These are phyloP conservation scores for Leucophenga maculata DNA, from an alignment of 2,888 invertebrate species.

Conservation along the genomic window DNA sequence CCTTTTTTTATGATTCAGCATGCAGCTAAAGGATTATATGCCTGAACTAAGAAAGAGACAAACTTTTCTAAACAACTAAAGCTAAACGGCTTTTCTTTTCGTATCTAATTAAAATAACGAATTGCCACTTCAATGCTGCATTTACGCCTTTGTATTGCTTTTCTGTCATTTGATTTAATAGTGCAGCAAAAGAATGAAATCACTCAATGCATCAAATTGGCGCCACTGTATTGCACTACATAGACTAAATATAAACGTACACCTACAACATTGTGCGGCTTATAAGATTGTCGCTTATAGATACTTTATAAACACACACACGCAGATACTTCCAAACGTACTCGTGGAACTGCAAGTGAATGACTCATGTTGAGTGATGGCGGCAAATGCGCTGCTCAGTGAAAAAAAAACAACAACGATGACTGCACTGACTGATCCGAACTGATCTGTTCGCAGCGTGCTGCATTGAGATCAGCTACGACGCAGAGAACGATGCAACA, in stretches of 20 bases:
- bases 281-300: constrained; percentile 14
- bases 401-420: too few relatives aligned
- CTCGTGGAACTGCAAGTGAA: neutral
- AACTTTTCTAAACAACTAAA: too few relatives aligned
- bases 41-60: too few relatives aligned
- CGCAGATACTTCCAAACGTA: neutral
- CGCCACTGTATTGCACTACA: constrained; percentile 17
- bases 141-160: neutral
- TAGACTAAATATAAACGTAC: neutral
- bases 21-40: too few relatives aligned
- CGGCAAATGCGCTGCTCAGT: neutral
- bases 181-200: constrained; percentile 3
- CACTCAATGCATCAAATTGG: constrained; percentile 23
- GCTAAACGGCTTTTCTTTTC: too few relatives aligned
- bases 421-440: constrained; percentile 5
- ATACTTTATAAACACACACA: constrained; percentile 2
- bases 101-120: neutral
- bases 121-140: neutral
- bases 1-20: neutral
- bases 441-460: too few relatives aligned
- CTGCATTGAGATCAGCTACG: too few relatives aligned
- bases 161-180: neutral
- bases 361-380: constrained; percentile 21
- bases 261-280: neutral
- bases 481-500: too few relatives aligned